Evolutionary conservation across 2,888 invertebrate genomes (phyloP).

Genomic region (Synanthedon formicaeformis): DNA sequence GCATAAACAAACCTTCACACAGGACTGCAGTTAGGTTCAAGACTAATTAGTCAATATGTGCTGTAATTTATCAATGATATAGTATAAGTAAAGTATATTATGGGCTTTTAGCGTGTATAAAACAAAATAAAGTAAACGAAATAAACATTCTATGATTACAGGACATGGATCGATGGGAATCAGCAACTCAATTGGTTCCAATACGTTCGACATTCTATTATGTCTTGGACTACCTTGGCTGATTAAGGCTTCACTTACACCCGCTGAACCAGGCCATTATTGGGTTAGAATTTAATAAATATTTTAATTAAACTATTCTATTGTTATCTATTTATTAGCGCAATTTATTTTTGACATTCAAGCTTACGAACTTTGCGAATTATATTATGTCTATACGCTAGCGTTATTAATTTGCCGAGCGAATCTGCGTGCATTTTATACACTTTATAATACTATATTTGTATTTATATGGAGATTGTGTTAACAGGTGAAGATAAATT

Average conservation of each 20-base stretch:
- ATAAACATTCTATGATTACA: conserved; percentile 35
- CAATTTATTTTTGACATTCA: neutral
- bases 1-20: no score
- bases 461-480: conserved; percentile 6
- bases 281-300: conserved; percentile 66
- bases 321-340: conserved; percentile 1
- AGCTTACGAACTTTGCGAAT: conserved; percentile 3
- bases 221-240: conserved; percentile 91
- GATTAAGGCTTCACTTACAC: conserved; percentile 86
- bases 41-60: neutral
- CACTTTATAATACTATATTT: neutral
- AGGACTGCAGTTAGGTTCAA: no score
- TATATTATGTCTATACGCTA: neutral
- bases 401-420: conserved; percentile 1
- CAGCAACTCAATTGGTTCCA: conserved; percentile 90
- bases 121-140: no score
- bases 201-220: conserved; percentile 89
- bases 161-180: conserved; percentile 93
- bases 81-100: neutral
- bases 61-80: neutral
- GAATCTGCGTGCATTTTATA: neutral
- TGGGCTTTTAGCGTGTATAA: no score
- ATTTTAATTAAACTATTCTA: conserved; percentile 1
- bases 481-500: conserved; percentile 84
- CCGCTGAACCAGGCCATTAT: conserved; percentile 82